phyloP scores from a whole-genome alignment of 2,888 invertebrate genomes.

The Alloplasta piceator region DNA sequence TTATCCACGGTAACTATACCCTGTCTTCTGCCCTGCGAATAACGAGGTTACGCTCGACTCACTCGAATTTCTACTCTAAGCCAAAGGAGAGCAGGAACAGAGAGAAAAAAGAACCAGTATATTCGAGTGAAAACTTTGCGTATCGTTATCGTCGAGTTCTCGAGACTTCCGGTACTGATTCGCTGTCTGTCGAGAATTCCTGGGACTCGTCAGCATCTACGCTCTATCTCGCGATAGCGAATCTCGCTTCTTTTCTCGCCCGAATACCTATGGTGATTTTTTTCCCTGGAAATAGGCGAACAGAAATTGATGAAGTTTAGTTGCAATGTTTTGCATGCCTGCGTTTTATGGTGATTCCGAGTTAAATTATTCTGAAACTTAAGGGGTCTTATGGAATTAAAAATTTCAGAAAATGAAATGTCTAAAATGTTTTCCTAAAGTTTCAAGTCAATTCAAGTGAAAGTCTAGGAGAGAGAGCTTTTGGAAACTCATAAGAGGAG shows the following conservation, averaged over 20 bases:
- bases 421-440: no score
- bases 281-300: background rate
- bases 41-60: constrained; percentile 64
- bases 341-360: background rate
- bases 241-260: constrained; percentile 12
- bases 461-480: no score
- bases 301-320: constrained; percentile 22
- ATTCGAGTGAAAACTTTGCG: constrained; percentile 61
- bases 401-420: no score
- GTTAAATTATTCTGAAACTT: no score
- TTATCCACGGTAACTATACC: constrained; percentile 15
- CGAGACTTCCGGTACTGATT: constrained; percentile 60
- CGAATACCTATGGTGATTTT: constrained; percentile 14
- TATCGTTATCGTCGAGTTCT: constrained; percentile 64
- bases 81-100: background rate
- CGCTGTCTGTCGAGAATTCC: constrained; percentile 25
- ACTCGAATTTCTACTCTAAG: constrained; percentile 51
- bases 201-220: constrained; percentile 32
- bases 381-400: no score
- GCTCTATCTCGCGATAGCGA: constrained; percentile 28
- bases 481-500: no score
- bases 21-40: constrained; percentile 22
- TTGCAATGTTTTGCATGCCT: constrained; percentile 19
- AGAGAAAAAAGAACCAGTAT: constrained; percentile 36
- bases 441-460: no score